phyloP scores from a whole-genome alignment of 2,888 invertebrate species.

The Leucophenga montana region DNA sequence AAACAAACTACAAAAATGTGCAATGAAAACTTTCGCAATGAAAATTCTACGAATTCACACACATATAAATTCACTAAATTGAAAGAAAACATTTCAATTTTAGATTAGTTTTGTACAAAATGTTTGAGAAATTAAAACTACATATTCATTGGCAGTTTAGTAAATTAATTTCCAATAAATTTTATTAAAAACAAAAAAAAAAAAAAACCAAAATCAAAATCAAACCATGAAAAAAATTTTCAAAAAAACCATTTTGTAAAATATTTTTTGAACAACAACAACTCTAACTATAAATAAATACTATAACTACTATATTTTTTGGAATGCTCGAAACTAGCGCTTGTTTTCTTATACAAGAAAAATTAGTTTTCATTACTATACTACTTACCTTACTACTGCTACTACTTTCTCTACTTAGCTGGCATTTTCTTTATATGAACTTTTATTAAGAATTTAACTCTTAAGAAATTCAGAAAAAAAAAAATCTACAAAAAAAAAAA shows the following conservation, averaged over 20 bases:
- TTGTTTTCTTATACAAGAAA: slow-evolving; percentile 19
- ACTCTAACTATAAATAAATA: not conserved
- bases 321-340: slow-evolving; percentile 26
- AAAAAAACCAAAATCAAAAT: slow-evolving; percentile 31
- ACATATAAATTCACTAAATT: too few species aligned
- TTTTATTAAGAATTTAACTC: not conserved
- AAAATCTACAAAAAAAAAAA: not conserved
- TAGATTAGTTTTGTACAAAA: slow-evolving; percentile 2
- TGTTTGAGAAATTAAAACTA: slow-evolving; percentile 1
- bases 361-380: slow-evolving; percentile 19
- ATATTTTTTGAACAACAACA: not conserved
- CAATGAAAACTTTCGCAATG: too few species aligned
- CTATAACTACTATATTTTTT: not conserved
- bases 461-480: not conserved
- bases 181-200: slow-evolving; percentile 44
- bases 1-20: too few species aligned
- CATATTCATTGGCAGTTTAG: not conserved
- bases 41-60: too few species aligned
- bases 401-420: slow-evolving; percentile 12
- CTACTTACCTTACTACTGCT: not conserved
- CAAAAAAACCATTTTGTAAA: not conserved
- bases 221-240: slow-evolving; percentile 37
- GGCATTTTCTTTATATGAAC: slow-evolving; percentile 2
- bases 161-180: slow-evolving; percentile 37
- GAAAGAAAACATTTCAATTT: not conserved